These are phyloP conservation scores for Circaetus cinerascens DNA, from an alignment of 2,113 vertebrate genomes.

Conservation along the genomic window DNA sequence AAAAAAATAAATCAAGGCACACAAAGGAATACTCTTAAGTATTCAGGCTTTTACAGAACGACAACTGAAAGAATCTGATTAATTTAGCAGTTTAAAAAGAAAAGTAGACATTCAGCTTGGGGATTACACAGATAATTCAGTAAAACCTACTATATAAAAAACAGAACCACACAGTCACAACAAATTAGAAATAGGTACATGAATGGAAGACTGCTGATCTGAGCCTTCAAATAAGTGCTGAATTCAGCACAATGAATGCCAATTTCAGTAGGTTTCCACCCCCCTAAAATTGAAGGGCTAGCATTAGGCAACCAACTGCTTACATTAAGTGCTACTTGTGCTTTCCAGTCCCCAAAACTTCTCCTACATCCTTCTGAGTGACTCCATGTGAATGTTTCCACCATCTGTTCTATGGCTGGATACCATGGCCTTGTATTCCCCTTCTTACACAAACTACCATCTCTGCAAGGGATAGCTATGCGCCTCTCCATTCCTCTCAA, in stretches of 20 bases:
- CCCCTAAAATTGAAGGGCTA: not conserved
- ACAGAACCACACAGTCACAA: not conserved
- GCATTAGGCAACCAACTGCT: not conserved
- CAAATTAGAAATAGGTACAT: not conserved
- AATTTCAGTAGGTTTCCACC: not conserved
- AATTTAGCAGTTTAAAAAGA: not conserved
- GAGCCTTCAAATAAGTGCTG: not conserved
- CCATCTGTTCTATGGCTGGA: not conserved
- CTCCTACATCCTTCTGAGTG: not conserved
- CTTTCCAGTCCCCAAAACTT: not conserved
- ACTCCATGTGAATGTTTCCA: not conserved
- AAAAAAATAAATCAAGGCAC: not conserved
- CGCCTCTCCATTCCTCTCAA: not conserved
- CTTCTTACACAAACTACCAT: not conserved
- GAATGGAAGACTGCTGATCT: not conserved
- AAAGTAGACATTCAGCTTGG: not conserved
- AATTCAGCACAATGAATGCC: not conserved
- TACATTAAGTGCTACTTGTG: not conserved
- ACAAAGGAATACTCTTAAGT: not conserved
- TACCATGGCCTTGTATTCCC: not conserved
- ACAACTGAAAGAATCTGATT: not conserved
- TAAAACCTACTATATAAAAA: not conserved
- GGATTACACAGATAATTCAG: constrained; percentile 3
- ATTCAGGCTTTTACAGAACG: not conserved
- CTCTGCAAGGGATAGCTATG: not conserved